Conservation (phyloP, 2,113 vertebrate species). For the Probosciger aterrimus region DNA sequence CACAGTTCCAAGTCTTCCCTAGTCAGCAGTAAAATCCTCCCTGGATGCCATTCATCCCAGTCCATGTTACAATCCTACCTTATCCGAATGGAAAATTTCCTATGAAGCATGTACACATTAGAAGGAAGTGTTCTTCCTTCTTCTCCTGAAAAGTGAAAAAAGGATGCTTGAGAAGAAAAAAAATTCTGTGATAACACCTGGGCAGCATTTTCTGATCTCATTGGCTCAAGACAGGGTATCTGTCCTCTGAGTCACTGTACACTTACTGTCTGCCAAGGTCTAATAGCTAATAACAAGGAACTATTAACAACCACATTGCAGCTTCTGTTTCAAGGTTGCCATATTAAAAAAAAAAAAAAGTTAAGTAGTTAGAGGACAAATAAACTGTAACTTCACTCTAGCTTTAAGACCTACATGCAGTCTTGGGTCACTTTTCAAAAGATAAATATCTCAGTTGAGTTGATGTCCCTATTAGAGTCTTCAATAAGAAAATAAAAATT, state of each 20-base stretch:
- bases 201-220: background rate
- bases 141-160: background rate
- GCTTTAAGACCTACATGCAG: background rate
- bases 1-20: background rate
- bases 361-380: background rate
- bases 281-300: background rate
- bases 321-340: background rate
- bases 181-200: background rate
- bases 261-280: background rate
- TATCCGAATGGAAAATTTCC: background rate
- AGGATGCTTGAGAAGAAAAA: background rate
- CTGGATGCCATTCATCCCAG: background rate
- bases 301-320: background rate
- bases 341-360: background rate
- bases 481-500: background rate
- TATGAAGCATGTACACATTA: background rate
- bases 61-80: background rate
- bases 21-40: background rate
- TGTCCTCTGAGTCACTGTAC: background rate
- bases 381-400: background rate
- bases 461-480: background rate
- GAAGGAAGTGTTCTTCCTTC: background rate
- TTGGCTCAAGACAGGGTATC: background rate
- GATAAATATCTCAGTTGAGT: background rate
- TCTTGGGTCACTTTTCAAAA: background rate